Percentiles rank a stretch among this genome's conserved stretches.
These are phyloP conservation scores for Acrocephalus scirpaceus DNA, from an alignment of 2,797 vertebrate genomes.

Conservation along the genomic window DNA sequence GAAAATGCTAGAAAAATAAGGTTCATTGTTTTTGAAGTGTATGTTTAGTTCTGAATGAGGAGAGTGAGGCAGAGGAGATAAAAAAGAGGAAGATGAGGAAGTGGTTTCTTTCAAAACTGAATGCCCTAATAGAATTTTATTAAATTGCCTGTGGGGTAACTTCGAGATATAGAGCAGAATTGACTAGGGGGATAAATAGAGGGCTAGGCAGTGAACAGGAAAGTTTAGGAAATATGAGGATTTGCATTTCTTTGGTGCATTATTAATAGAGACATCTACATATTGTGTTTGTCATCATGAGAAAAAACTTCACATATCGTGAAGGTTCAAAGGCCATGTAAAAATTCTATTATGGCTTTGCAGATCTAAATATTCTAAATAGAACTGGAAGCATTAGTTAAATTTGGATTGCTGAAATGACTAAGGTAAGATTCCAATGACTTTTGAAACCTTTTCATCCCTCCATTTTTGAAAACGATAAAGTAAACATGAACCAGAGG, in stretches of 20 bases:
- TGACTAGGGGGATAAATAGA: not conserved
- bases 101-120: not conserved
- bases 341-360: not conserved
- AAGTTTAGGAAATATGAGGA: not conserved
- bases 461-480: not conserved
- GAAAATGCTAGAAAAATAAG: not conserved
- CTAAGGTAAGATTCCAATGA: not conserved
- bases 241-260: not conserved
- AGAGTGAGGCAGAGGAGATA: not conserved
- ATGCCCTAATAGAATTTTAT: not conserved
- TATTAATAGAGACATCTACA: not conserved
- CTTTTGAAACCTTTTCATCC: not conserved
- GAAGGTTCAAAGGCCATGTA: not conserved
- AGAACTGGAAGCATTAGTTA: not conserved
- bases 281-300: not conserved
- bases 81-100: not conserved
- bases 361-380: not conserved
- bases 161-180: not conserved
- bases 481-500: not conserved
- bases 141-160: not conserved
- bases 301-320: not conserved
- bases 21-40: not conserved
- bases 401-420: not conserved
- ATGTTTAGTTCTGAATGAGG: not conserved
- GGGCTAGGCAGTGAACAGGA: not conserved